Evolutionary conservation across 2,888 invertebrate genomes (phyloP).

Genomic region (Caprella mutica): DNA sequence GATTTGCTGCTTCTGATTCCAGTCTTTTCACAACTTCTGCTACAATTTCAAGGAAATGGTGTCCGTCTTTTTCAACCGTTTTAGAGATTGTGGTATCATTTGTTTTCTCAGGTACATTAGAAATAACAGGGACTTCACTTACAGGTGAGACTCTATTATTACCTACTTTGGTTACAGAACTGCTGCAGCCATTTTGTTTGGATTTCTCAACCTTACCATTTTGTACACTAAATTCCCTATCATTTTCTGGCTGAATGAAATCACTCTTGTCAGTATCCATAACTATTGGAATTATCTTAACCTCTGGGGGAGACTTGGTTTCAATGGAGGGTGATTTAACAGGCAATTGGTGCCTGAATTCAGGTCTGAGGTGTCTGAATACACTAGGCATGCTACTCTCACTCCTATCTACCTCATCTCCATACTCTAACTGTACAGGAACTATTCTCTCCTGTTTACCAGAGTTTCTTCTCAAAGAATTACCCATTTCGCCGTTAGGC

Average conservation of each 20-base stretch:
- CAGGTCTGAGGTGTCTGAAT: slow-evolving; percentile 66
- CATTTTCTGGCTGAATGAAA: no score
- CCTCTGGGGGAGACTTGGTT: no score
- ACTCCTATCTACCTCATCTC: slow-evolving; percentile 9
- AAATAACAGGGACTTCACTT: not conserved
- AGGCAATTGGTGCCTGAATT: slow-evolving; percentile 65
- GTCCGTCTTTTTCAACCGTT: slow-evolving; percentile 53
- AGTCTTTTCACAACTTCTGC: slow-evolving; percentile 56
- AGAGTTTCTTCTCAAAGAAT: slow-evolving; percentile 4
- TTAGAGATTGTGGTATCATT: slow-evolving; percentile 3
- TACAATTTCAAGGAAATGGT: slow-evolving; percentile 63
- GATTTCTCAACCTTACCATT: not conserved
- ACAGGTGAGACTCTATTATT: not conserved
- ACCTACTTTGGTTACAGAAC: not conserved
- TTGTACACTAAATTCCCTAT: no score
- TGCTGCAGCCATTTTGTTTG: not conserved
- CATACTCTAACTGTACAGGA: slow-evolving; percentile 1
- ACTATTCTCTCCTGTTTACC: slow-evolving; percentile 8
- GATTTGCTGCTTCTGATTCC: slow-evolving; percentile 50
- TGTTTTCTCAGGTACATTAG: no score
- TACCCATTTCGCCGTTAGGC: slow-evolving; percentile 9
- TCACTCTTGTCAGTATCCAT: no score
- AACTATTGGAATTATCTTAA: no score
- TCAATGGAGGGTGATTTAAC: slow-evolving; percentile 13
- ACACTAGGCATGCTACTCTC: slow-evolving; percentile 52